Percentiles rank a stretch among this genome's conserved stretches.
These are phyloP conservation scores for Xestia ashworthii DNA, from an alignment of 2,888 invertebrate species.

Conservation along the genomic window DNA sequence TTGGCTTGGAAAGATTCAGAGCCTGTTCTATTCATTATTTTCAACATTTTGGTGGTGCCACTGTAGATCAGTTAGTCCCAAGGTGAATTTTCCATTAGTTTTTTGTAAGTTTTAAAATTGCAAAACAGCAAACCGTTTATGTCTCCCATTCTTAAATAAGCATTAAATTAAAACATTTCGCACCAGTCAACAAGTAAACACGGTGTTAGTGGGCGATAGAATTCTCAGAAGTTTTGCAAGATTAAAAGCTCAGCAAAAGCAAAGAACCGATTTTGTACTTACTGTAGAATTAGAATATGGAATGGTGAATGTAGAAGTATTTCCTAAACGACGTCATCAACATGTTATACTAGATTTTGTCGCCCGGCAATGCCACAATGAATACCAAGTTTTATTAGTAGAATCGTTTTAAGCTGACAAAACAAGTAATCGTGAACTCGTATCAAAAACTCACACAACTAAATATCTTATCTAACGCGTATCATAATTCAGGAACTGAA, in stretches of 20 bases:
- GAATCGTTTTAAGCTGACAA: background rate
- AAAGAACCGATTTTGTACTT: background rate
- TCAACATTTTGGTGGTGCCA: background rate
- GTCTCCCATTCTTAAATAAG: slow-evolving; percentile 18
- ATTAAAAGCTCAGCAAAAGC: background rate
- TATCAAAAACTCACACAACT: no score
- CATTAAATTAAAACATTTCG: slow-evolving; percentile 33
- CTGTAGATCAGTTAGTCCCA: background rate
- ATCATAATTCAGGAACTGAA: no score
- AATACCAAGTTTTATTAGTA: no score
- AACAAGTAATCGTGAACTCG: no score
- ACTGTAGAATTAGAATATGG: no score
- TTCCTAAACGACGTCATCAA: background rate
- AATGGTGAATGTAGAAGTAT: no score
- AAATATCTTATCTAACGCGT: no score
- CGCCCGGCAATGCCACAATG: background rate
- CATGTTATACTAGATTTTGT: background rate
- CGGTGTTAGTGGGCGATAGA: background rate
- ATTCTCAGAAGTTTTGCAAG: background rate
- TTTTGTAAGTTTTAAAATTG: background rate
- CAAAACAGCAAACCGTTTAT: background rate
- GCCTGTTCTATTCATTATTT: background rate
- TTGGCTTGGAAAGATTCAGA: background rate
- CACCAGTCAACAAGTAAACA: background rate
- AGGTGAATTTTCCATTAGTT: background rate